These are phyloP conservation scores for Pangasius larnaudii DNA, from an alignment of 2,797 vertebrate genomes.

Conservation along the genomic window DNA sequence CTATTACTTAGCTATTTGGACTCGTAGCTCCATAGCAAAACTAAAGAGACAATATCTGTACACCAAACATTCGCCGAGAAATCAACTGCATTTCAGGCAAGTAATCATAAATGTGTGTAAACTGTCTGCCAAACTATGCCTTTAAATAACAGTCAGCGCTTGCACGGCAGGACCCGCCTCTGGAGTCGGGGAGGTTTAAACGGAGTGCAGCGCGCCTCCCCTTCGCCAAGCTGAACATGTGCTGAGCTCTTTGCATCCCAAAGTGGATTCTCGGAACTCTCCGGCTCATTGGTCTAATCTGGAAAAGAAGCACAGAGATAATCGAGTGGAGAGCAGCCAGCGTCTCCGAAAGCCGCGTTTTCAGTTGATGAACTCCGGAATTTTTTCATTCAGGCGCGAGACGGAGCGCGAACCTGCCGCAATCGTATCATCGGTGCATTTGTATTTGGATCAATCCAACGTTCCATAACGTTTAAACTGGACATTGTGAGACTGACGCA, in stretches of 20 bases:
- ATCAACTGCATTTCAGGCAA: background rate
- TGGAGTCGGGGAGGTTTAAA: conserved; percentile 67
- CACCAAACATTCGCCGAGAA: background rate
- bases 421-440: background rate
- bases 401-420: background rate
- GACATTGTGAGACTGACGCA: background rate
- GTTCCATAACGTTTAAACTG: background rate
- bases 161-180: conserved; percentile 72
- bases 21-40: background rate
- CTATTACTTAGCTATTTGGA: background rate
- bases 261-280: background rate
- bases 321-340: background rate
- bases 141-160: conserved; percentile 6
- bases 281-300: background rate
- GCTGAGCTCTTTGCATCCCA: background rate
- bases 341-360: background rate
- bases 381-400: background rate
- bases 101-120: background rate
- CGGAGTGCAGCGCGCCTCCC: conserved; percentile 71
- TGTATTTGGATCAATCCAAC: background rate
- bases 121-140: background rate
- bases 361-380: background rate
- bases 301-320: background rate
- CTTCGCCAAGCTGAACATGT: conserved; percentile 39
- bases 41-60: background rate